Base-by-base conservation (phyloP, 2,888 invertebrate species). In the Pseudococcus longispinus region DNA sequence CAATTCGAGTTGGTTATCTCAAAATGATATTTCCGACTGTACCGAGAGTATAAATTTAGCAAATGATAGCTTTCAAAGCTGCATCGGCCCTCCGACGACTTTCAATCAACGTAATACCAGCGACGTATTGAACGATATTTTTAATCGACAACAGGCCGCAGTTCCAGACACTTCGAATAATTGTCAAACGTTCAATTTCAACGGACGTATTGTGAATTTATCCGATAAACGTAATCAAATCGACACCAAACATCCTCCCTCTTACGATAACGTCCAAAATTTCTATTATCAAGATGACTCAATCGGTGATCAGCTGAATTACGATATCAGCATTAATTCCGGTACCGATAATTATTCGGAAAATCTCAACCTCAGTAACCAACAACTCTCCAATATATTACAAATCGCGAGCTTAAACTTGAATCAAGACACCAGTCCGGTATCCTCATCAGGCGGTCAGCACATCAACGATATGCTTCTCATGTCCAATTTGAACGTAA, bases 201-300 rank as follows among this genome's bases (percentile, higher is more conserved):
- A 80, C 77, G 42, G 77, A 42, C 77, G 42, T 80, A 80, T 80
- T 1, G 42, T 42, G 11, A 32, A 29, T 70, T 70, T 70, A 70
- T 29, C 18, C 18, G 29, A 29, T 70, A 29, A 70, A 70, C 5
- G 29, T 29, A 70, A 29, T 29, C 26, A 29, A 29, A 29, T 2
- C 15, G 18, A 18, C 8, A 18, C 29, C 13, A 70, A 70, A 32
- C 29, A 29, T 70, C 29, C 18, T 60, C 60, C 70, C 15, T 15
- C 29, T 70, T 15, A 70, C 18, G 70, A 70, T 15, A 18, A 29
- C 29, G 18, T 18, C 6, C 70, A 9, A 23, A 65, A 70, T 29
- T 18, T 18, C 15, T 29, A 70, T 18, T 18, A 29, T 18, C 29
- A 29, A 32, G 18, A 29, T 32, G 32, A 70, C 8, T 29, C 70